Conservation (phyloP, 2,113 vertebrate genomes). For the Sigmodon hispidus region DNA sequence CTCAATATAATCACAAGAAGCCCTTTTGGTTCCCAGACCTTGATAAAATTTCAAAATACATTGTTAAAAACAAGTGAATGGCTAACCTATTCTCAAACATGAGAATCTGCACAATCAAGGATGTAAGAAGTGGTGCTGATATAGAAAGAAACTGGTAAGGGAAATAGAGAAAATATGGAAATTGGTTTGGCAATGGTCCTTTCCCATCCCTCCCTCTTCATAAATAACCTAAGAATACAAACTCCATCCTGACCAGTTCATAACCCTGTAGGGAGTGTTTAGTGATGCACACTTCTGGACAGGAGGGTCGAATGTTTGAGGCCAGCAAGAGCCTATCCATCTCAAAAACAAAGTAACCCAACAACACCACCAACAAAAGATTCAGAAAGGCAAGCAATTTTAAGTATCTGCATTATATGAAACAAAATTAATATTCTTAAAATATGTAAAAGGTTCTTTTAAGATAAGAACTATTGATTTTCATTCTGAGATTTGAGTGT, state of each 20-base stretch:
- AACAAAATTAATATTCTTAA: background rate
- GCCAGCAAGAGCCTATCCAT: background rate
- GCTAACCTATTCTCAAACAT: background rate
- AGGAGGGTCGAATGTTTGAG: background rate
- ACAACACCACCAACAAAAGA: background rate
- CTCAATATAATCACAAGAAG: background rate
- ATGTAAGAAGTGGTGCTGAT: background rate
- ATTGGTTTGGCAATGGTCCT: background rate
- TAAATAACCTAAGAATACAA: background rate
- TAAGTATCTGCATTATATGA: background rate
- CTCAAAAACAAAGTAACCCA: background rate
- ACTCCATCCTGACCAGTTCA: background rate
- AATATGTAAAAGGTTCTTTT: background rate
- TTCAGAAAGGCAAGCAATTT: background rate
- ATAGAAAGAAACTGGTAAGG: background rate
- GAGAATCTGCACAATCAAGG: background rate
- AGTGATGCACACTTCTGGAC: background rate
- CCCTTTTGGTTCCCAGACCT: background rate
- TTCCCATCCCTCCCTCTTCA: background rate
- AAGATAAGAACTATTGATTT: background rate
- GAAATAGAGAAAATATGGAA: background rate
- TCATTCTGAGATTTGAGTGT: background rate
- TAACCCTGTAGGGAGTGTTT: background rate
- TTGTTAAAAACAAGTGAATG: background rate
- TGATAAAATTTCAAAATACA: conserved; percentile 7